phyloP scores from a whole-genome alignment of 23 tunicate species.

The Halocynthia roretzi region DNA sequence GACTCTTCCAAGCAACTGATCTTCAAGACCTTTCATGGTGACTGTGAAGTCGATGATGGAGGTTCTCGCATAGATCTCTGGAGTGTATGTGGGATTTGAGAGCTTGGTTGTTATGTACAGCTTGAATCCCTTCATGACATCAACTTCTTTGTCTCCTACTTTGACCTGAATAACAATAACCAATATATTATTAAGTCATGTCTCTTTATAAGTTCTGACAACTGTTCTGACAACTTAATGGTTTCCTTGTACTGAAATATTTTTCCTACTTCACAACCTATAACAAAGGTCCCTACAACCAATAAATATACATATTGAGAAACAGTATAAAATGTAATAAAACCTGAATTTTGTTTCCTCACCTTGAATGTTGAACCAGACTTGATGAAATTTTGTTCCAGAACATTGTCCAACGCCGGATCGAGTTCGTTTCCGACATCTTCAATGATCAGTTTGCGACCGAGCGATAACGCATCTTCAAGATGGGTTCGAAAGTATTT shows the following conservation, averaged over 20 bases:
- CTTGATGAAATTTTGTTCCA: conserved; percentile 84
- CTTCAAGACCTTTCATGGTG: conserved; percentile 92
- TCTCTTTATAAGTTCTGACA: no score
- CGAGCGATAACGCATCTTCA: conserved; percentile 69
- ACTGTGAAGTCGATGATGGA: conserved; percentile 90
- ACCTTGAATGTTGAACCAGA: conserved; percentile 85
- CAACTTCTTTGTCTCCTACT: conserved; percentile 92
- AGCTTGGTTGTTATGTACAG: conserved; percentile 86
- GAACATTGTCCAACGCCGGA: conserved; percentile 76
- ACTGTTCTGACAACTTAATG: no score
- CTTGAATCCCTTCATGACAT: conserved; percentile 75
- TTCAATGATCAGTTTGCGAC: conserved; percentile 64
- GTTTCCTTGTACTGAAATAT: no score
- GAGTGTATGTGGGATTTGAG: conserved; percentile 85
- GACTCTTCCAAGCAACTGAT: conserved; percentile 83
- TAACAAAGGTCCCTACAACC: no score
- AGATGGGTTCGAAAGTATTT: conserved; percentile 79
- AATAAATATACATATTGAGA: no score
- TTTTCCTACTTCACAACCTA: no score
- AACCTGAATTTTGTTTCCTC: neutral
- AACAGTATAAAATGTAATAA: no score
- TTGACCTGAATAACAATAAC: conserved; percentile 35
- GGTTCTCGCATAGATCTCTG: conserved; percentile 86
- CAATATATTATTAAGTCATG: no score
- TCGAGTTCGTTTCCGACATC: conserved; percentile 80